Conservation (phyloP, 1,140 invertebrate genomes). For the Manduca sexta region DNA sequence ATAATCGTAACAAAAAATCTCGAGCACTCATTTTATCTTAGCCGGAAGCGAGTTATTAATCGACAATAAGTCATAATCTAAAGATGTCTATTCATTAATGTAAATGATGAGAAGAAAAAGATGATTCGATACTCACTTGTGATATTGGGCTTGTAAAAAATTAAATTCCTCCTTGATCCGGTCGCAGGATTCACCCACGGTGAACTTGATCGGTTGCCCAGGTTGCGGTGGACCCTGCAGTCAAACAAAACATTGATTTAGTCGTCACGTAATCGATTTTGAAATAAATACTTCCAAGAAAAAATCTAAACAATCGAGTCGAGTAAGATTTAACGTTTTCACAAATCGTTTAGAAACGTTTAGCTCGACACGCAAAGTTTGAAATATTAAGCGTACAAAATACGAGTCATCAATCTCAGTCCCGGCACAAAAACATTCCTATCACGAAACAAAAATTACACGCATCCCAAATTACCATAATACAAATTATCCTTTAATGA, state of each 20-base stretch:
- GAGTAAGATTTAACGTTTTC: background rate
- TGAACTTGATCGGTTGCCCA: constrained; percentile 93
- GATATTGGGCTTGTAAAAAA: constrained; percentile 98
- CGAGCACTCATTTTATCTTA: too few species aligned
- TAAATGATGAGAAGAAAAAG: too few species aligned
- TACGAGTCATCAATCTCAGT: constrained; percentile 48
- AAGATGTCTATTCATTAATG: too few species aligned
- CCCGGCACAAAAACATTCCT: constrained; percentile 56
- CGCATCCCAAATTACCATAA: constrained; percentile 71
- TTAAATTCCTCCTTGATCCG: constrained; percentile 99
- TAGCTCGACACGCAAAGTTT: constrained; percentile 19
- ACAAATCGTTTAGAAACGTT: constrained; percentile 16
- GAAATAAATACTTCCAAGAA: background rate
- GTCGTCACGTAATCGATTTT: too few species aligned
- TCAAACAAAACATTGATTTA: background rate
- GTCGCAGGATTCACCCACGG: constrained; percentile 93
- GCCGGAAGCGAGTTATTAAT: too few species aligned
- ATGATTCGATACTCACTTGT: constrained; percentile 86
- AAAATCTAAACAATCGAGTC: background rate
- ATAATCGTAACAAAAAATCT: too few species aligned
- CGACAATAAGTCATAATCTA: too few species aligned
- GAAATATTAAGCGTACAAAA: constrained; percentile 19
- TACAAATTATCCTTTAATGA: constrained; percentile 74
- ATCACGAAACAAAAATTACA: constrained; percentile 72
- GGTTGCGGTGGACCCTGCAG: constrained; percentile 88